These are phyloP conservation scores for Microplitis manilae DNA, from an alignment of 2,888 invertebrate genomes.

Conservation along the genomic window DNA sequence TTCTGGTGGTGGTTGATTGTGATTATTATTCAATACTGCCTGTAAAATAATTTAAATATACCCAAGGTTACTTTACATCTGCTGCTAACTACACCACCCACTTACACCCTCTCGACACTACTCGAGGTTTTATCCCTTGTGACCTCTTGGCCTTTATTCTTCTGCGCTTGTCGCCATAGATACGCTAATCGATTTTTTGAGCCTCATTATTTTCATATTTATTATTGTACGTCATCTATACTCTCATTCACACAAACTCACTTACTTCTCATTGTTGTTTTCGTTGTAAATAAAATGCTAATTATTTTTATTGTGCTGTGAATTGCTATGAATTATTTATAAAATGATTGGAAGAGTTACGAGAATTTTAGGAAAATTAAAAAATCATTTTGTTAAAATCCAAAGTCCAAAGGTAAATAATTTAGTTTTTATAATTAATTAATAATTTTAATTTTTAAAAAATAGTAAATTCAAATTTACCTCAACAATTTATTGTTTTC, in stretches of 20 bases:
- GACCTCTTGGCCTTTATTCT: constrained; percentile 27
- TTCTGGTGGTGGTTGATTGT: too few relatives aligned
- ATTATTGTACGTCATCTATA: neutral
- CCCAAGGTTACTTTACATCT: neutral
- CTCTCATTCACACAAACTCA: too few relatives aligned
- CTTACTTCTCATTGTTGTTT: too few relatives aligned
- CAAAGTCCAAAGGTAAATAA: neutral
- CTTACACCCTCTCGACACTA: constrained; percentile 48
- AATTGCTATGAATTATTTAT: constrained; percentile 5
- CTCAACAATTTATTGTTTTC: too few relatives aligned
- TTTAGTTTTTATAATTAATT: neutral
- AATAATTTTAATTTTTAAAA: too few relatives aligned
- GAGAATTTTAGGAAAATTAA: constrained; percentile 31
- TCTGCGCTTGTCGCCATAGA: constrained; percentile 32
- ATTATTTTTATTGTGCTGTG: neutral
- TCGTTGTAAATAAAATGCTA: too few relatives aligned
- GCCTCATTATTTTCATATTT: constrained; percentile 9
- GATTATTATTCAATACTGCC: neutral
- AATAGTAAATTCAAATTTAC: too few relatives aligned
- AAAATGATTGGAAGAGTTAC: constrained; percentile 40
- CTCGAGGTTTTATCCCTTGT: constrained; percentile 30
- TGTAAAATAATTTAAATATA: neutral
- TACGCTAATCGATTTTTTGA: constrained; percentile 11
- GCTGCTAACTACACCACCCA: constrained; percentile 42
- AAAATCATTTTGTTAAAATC: constrained; percentile 19